Base-by-base conservation (phyloP, 1,140 invertebrate genomes). In the Drosophila nigromelanica region DNA sequence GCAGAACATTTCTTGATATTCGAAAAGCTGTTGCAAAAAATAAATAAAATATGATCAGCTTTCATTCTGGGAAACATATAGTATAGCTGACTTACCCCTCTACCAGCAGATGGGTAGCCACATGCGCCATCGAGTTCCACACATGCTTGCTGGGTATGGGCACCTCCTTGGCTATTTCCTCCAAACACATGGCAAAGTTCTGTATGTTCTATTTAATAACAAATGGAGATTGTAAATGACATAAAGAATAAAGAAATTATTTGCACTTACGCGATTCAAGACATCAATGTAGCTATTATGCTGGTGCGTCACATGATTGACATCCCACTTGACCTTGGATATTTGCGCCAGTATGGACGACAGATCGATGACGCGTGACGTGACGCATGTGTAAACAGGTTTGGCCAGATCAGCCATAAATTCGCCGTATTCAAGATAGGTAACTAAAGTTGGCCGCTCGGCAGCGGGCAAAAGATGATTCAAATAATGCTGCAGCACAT, bases 261-360 rank as follows among this genome's bases (percentile, higher is more conserved):
- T 5, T 52, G 4, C 3, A 33, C 92, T 91, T 92, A 95, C 94
- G 76, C 94, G 87, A 66, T 95, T 92, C 64, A 97, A 92, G 75
- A 94, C 93, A 86, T 97, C 96, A 15, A 97, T 95, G 92, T 99
- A 99, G 10, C 93, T 92, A 89, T 97, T 99, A 90, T 99, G 98
- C 80, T 99, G 97, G 21, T 97, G 98, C 93, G 97, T 98, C 0
- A 99, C 97, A 87, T 98, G 97, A 90, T 95, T 96, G 0, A 99
- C 95, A 91, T 99, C 98, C 98, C 98, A 99, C 91, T 97, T 96
- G 2, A 99, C 98, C 93, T 96, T 96, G 4, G 94, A 95, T 95
- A 99, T 99, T n/a, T 95, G 93, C 50, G 94, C 93, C 7, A 99
- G 92, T 54, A 98, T 95, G 39, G 95, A 93, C 45, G 96, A 94